phyloP scores from a whole-genome alignment of 2,797 vertebrate genomes.

The Epinephelus coioides region DNA sequence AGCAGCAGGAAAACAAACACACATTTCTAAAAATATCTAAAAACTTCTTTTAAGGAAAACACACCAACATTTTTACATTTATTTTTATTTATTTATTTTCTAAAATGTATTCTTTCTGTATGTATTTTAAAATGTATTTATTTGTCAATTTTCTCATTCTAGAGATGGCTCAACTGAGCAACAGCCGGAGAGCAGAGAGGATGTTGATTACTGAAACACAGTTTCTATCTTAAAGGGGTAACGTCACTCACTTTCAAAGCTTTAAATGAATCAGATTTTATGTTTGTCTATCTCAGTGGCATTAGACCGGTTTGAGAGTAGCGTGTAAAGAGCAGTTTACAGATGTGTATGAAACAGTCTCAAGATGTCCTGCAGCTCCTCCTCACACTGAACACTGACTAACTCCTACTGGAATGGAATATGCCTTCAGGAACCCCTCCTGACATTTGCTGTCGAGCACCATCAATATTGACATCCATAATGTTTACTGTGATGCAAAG shows the following conservation, averaged over 20 bases:
- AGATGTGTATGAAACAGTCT: background rate
- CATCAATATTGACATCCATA: conserved; percentile 76
- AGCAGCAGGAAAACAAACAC: background rate
- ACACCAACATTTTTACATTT: too few relatives aligned
- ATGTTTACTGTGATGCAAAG: conserved; percentile 70
- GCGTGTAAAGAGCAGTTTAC: background rate
- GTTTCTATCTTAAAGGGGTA: too few relatives aligned
- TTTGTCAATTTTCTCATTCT: too few relatives aligned
- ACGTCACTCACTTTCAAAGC: too few relatives aligned
- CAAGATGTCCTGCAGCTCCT: conserved; percentile 1
- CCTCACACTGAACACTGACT: background rate
- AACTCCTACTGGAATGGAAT: background rate
- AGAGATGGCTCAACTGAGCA: background rate
- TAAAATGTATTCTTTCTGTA: too few relatives aligned
- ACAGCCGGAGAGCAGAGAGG: background rate
- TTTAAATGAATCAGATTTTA: background rate
- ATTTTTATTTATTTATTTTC: too few relatives aligned
- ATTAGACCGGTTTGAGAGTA: background rate
- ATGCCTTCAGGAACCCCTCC: conserved; percentile 7
- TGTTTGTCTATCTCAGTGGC: background rate
- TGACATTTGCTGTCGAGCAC: conserved; percentile 57
- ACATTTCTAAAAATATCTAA: background rate
- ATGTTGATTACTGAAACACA: too few relatives aligned
- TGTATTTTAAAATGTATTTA: too few relatives aligned
- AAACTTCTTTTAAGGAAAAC: background rate